A percentile compares a stretch with the other conserved stretches of the same genome.
Conservation (phyloP, 2,797 vertebrate species). For the Hipposideros larvatus region DNA sequence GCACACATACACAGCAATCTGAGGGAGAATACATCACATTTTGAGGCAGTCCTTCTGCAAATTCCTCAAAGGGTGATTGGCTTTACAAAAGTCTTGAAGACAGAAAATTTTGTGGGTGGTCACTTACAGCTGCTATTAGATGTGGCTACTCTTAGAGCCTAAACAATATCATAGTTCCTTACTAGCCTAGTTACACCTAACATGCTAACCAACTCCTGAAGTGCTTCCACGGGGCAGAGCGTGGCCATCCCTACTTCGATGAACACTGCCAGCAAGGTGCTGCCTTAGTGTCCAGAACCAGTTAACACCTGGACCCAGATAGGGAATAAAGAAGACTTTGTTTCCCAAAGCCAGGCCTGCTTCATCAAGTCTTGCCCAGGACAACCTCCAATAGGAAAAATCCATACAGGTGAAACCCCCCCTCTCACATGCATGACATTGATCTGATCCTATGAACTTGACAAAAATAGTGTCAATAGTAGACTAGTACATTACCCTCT, state of each 20-base stretch:
- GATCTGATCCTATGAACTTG: not conserved
- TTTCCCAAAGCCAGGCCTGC: not conserved
- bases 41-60: not conserved
- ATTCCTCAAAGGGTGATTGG: not conserved
- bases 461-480: not conserved
- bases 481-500: not conserved
- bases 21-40: not conserved
- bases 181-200: not conserved
- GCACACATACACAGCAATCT: accelerated
- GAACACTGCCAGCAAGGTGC: not conserved
- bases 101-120: not conserved
- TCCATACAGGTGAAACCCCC: not conserved
- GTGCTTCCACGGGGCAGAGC: not conserved
- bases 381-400: not conserved
- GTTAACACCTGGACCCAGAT: not conserved
- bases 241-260: not conserved
- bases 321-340: not conserved
- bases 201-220: not conserved
- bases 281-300: not conserved
- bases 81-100: not conserved
- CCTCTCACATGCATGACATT: not conserved
- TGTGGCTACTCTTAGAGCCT: not conserved
- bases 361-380: not conserved
- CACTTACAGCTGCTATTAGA: not conserved
- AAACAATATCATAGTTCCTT: not conserved